Evolutionary conservation across 2,797 vertebrate genomes (phyloP).

Genomic region (Microctenopoma steveboyesi): DNA sequence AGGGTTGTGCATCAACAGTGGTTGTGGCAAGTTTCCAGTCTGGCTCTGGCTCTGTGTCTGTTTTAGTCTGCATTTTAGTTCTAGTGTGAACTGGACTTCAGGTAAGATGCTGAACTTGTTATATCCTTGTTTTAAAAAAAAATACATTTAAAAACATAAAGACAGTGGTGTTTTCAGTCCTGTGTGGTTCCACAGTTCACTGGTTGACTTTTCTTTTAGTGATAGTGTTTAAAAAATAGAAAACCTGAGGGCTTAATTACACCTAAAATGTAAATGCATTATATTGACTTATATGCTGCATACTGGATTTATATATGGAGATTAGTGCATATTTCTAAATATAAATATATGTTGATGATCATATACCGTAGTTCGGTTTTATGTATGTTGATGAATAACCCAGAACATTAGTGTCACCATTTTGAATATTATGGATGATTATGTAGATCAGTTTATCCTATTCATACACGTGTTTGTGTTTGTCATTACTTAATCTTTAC

Average conservation of each 20-base stretch:
- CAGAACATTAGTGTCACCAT: not conserved
- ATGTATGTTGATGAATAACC: not conserved
- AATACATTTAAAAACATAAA: not conserved
- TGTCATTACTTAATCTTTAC: not conserved
- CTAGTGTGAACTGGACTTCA: constrained; percentile 8
- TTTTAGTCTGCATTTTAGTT: not conserved
- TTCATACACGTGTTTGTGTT: constrained; percentile 1
- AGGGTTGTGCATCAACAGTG: constrained; percentile 13
- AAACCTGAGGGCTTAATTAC: not conserved
- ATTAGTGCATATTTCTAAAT: constrained; percentile 2
- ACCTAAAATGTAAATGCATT: not conserved
- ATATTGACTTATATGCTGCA: not conserved
- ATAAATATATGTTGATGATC: constrained; percentile 4
- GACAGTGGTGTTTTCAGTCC: not conserved
- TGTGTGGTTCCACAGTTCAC: not conserved
- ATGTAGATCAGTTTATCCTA: constrained; percentile 26
- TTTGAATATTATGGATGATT: constrained; percentile 38
- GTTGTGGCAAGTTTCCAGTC: constrained; percentile 21
- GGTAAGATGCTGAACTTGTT: constrained; percentile 23
- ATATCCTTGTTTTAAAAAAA: not conserved
- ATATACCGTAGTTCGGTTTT: constrained; percentile 12
- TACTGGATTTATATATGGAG: not conserved
- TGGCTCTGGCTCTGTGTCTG: not conserved
- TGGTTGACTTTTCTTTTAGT: not conserved
- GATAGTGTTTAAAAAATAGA: too few species aligned